Base-by-base conservation (phyloP, 2,113 vertebrate species). In the Rhinogobius similis region DNA sequence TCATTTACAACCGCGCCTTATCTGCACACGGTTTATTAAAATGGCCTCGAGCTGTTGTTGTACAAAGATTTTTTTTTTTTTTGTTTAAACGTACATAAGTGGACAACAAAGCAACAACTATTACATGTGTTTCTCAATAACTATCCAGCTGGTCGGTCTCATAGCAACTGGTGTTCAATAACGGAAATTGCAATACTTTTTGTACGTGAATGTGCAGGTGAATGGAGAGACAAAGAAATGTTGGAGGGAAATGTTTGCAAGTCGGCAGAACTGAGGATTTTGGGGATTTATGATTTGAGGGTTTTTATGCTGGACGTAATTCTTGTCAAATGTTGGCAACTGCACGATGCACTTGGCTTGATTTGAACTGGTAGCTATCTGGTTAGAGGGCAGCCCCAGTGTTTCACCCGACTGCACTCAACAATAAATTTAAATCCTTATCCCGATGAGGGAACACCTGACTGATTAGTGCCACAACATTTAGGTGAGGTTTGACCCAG, bases 1-100 rank as follows among this genome's bases (percentile, higher is more conserved):
- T 61, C 39, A 70, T 68, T 75, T 68, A 56, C 43, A 50, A 67
- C 70, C 63, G 12, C 38, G 62, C 73, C 61, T 71, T 58, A 67
- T 53, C 67, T 62, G 26, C n/a, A 12, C 43, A 29, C 14, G 53
- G 29, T 66, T 23, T 56, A 77, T 75, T 79, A 56, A 70, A 68
- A 70, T 43, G 14, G 18, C 46, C 61, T 21, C 43, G 1, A 26
- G 29, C 63, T 46, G 36, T 62, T 72, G 68, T 20, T 32, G 59
- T 68, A 80, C 59, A n/a, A n/a, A n/a, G n/a, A n/a, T n/a, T n/a
- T n/a, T n/a, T n/a, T n/a, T n/a, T n/a, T n/a, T n/a, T 50, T 69
- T 46, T 67, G 70, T 3, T 8, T 52, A 52, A 23, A 18, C 6
- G 16, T 21, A 7, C 46, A 21, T 23, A 53, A 53, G 52, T 23